Base-by-base conservation (phyloP, 2,888 invertebrate species). In the Agrenia bidenticulata region DNA sequence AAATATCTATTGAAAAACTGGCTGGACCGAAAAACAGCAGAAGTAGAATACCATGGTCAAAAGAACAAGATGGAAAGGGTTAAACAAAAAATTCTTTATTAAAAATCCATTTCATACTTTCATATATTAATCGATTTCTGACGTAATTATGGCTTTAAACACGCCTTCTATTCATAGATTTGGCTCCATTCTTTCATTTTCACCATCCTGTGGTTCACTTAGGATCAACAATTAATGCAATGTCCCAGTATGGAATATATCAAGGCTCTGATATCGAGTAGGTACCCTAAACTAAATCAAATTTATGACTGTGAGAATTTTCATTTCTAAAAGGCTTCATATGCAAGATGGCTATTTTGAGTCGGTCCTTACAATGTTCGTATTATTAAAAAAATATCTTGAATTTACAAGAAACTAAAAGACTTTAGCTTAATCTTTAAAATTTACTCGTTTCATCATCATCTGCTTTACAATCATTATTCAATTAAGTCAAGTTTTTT, bases 41-140 rank as follows among this genome's bases (percentile, higher is more conserved):
- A 32, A 32, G 32, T 4, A 32, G 11, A 32, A 32, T 7, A 32
- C 32, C 4, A 11, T 32, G 23, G 23, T 17, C 21, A 37, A 50
- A 59, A 58, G 64, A 21, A 62, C 42, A 61, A 45, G 55, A 63
- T 21, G 49, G 15, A 21, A 17, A 37, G 62, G 23, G 55, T n/a
- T 17, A 39, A 26, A 58, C 61, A 39, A 65, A 71, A 69, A 70
- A 64, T 54, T 64, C 55, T 67, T 70, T 68, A 72, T 73, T 70
- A 73, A 73, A 73, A 73, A 61, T 67, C 63, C 66, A 73, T 65
- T 73, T 65, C 63, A 59, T 67, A 63, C 55, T 62, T 67, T 71
- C 65, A 69, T 72, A 72, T 64, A 71, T 75, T 73, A 73, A 73
- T 73, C 73, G 73, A 73, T 73, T 75, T 73, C 65, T 73, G 73